These are phyloP conservation scores for Gadus chalcogrammus DNA, from an alignment of 2,113 vertebrate genomes.

Conservation along the genomic window DNA sequence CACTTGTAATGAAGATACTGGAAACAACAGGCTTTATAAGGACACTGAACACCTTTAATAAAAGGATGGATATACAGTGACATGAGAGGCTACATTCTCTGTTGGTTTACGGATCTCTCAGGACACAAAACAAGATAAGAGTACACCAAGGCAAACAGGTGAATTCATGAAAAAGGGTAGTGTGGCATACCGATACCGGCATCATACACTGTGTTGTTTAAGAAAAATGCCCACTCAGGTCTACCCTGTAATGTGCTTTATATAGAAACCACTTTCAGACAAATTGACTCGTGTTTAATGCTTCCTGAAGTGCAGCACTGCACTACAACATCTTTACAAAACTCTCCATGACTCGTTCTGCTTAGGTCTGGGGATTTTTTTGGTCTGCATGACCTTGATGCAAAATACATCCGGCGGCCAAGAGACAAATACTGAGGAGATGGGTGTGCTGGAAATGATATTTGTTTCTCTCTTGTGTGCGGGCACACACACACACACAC, in stretches of 20 bases:
- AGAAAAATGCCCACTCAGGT: too few relatives aligned
- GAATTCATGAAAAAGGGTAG: slow-evolving; percentile 23
- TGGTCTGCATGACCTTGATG: too few relatives aligned
- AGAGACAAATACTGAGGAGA: too few relatives aligned
- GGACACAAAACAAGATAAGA: slow-evolving; percentile 26
- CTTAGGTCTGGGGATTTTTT: too few relatives aligned
- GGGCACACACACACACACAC: background rate
- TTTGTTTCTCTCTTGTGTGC: slow-evolving; percentile 4
- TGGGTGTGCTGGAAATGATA: too few relatives aligned
- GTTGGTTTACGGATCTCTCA: slow-evolving; percentile 27
- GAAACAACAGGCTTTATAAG: slow-evolving; percentile 6
- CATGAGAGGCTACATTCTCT: slow-evolving; percentile 49
- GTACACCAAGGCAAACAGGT: slow-evolving; percentile 52
- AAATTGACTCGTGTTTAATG: background rate
- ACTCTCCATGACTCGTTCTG: background rate
- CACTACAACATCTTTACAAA: slow-evolving; percentile 15
- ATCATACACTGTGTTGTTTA: too few relatives aligned
- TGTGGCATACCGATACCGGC: too few relatives aligned
- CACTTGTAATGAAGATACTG: too few relatives aligned
- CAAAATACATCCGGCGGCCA: too few relatives aligned
- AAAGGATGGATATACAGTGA: slow-evolving; percentile 40
- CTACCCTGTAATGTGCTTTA: too few relatives aligned
- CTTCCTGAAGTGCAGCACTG: slow-evolving; percentile 36
- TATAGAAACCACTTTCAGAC: slow-evolving; percentile 1
- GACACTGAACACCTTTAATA: slow-evolving; percentile 54